Conservation (phyloP, 1,140 invertebrate genomes). For the Neuroterus valhalla region DNA sequence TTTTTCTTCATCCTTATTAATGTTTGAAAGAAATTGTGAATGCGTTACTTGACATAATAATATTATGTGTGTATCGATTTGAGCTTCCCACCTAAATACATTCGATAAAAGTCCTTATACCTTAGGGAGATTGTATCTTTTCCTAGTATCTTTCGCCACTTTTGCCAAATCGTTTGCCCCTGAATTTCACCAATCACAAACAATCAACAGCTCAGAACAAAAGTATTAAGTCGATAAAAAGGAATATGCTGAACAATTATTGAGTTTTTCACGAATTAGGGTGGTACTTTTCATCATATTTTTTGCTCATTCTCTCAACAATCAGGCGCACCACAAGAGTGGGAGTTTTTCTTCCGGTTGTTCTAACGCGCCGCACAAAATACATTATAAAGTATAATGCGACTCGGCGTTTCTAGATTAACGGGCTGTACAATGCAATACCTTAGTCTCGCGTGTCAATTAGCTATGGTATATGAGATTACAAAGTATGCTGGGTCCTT, state of each 20-base stretch:
- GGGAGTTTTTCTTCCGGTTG: not conserved
- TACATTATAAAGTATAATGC: constrained; percentile 70
- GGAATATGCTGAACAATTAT: too few species aligned
- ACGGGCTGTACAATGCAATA: constrained; percentile 58
- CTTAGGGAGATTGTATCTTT: constrained; percentile 56
- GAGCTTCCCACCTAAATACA: not conserved
- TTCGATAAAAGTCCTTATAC: constrained; percentile 15
- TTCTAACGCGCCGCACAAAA: constrained; percentile 34
- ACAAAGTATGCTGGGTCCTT: constrained; percentile 52
- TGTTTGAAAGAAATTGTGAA: constrained; percentile 54
- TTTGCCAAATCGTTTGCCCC: too few species aligned
- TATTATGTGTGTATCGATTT: not conserved
- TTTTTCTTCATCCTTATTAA: constrained; percentile 50
- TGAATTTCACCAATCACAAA: too few species aligned
- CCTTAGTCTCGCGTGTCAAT: constrained; percentile 67
- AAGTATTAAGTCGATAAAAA: too few species aligned
- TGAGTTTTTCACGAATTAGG: too few species aligned
- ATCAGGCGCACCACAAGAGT: too few species aligned
- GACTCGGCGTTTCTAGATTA: constrained; percentile 64
- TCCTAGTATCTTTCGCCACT: constrained; percentile 22
- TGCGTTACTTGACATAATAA: constrained; percentile 23
- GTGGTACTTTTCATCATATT: too few species aligned
- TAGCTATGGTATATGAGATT: constrained; percentile 57
- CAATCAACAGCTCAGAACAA: too few species aligned
- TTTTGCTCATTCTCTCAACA: too few species aligned